A percentile compares a stretch with the other conserved stretches of the same genome.
phyloP scores from a whole-genome alignment of 2,888 invertebrate genomes.

The Agelastica alni region DNA sequence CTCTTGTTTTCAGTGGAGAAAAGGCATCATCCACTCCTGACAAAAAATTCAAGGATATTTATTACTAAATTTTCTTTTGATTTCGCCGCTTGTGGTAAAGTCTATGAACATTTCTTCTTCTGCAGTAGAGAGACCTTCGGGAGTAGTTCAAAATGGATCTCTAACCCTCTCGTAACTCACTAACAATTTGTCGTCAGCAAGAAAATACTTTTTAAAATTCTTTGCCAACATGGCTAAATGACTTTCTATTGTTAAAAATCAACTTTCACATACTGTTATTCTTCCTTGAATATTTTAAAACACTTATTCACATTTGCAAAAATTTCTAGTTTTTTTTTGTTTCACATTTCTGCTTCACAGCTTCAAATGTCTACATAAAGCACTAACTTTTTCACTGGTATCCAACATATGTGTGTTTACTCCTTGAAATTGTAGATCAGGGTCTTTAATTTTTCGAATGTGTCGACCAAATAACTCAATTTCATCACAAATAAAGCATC shows the following conservation, averaged over 20 bases:
- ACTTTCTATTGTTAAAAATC: slow-evolving; percentile 3
- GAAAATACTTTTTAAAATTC: no score
- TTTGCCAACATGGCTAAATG: no score
- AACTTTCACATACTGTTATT: slow-evolving; percentile 9
- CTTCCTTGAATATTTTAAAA: background rate
- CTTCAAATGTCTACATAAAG: slow-evolving; percentile 13
- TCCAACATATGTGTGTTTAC: slow-evolving; percentile 26
- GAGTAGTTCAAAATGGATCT: background rate
- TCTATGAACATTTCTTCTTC: slow-evolving; percentile 10
- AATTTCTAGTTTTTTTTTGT: slow-evolving; percentile 4
- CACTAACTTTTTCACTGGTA: slow-evolving; percentile 18
- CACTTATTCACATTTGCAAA: slow-evolving; percentile 4
- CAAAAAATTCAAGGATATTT: slow-evolving; percentile 4
- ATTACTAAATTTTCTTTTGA: slow-evolving; percentile 11
- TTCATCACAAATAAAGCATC: slow-evolving; percentile 6
- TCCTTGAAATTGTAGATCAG: slow-evolving; percentile 23
- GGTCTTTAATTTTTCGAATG: slow-evolving; percentile 15
- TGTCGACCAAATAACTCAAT: slow-evolving; percentile 8
- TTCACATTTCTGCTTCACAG: background rate
- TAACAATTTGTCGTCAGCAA: background rate
- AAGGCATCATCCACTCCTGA: background rate
- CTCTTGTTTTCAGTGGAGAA: slow-evolving; percentile 13
- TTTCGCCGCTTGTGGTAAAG: slow-evolving; percentile 11
- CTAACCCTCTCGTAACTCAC: background rate
- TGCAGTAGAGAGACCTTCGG: background rate